Percentiles rank a stretch among this genome's conserved stretches.
These are phyloP conservation scores for Lithophane semibrunnea DNA, from an alignment of 2,888 invertebrate genomes.

Conservation along the genomic window DNA sequence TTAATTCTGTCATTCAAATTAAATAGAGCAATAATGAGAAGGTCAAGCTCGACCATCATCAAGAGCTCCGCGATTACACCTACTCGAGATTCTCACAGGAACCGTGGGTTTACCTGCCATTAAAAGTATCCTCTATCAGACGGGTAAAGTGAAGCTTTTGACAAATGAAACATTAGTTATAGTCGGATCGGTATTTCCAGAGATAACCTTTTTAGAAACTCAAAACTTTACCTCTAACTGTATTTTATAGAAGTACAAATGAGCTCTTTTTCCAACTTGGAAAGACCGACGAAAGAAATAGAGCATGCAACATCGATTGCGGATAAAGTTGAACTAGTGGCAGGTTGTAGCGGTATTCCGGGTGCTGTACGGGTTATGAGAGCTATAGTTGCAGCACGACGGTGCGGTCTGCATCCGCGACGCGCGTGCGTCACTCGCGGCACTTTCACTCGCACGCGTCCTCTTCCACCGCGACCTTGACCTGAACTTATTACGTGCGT, in stretches of 20 bases:
- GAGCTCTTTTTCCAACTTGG: not conserved
- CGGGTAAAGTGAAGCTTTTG: not conserved
- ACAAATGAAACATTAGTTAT: not conserved
- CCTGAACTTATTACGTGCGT: slow-evolving; percentile 51
- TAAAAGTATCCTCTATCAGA: no score
- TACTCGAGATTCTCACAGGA: not conserved
- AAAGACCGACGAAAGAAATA: slow-evolving; percentile 3
- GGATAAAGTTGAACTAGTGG: slow-evolving; percentile 31
- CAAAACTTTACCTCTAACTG: slow-evolving; percentile 9
- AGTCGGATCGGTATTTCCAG: not conserved
- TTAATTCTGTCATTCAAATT: not conserved
- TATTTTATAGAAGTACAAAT: not conserved
- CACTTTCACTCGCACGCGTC: slow-evolving; percentile 61
- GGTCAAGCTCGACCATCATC: not conserved
- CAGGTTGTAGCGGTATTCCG: slow-evolving; percentile 23
- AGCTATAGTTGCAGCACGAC: not conserved
- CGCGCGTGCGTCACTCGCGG: slow-evolving; percentile 56
- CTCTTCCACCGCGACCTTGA: slow-evolving; percentile 67
- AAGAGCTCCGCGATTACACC: not conserved
- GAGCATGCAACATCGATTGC: slow-evolving; percentile 13
- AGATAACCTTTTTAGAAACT: not conserved
- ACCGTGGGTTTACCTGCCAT: not conserved
- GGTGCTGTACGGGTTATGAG: slow-evolving; percentile 3
- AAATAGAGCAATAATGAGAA: not conserved
- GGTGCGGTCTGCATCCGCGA: slow-evolving; percentile 23